A percentile compares a stretch with the other conserved stretches of the same genome.
Conservation (phyloP, 2,113 vertebrate species). For the Malurus melanocephalus region DNA sequence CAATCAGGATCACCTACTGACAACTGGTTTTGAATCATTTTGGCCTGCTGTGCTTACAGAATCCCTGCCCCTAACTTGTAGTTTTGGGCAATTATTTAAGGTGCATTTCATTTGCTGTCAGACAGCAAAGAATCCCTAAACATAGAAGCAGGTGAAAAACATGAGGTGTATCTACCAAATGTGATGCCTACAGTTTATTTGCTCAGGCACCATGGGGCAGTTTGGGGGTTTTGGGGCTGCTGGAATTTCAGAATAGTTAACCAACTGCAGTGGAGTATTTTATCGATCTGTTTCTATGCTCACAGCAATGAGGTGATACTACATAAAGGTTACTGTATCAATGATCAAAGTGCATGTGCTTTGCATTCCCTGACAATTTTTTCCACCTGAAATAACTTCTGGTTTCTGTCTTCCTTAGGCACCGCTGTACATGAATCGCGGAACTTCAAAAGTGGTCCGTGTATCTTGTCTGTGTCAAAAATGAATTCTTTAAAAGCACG, state of each 20-base stretch:
- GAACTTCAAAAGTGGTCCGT: background rate
- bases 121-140: background rate
- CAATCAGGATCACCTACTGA: conserved; percentile 39
- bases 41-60: conserved; percentile 19
- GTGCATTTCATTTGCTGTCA: background rate
- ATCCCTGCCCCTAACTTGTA: background rate
- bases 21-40: background rate
- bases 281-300: background rate
- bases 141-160: background rate
- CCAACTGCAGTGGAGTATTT: background rate
- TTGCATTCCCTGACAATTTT: background rate
- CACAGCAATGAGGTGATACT: background rate
- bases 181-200: background rate
- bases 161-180: background rate
- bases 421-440: background rate
- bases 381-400: background rate
- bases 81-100: conserved; percentile 30
- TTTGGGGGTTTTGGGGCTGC: background rate
- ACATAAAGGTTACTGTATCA: background rate
- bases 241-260: conserved; percentile 7
- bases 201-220: background rate
- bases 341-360: background rate
- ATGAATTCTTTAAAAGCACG: background rate
- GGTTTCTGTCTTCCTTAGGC: background rate
- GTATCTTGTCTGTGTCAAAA: background rate